Base-by-base conservation (phyloP, 2,888 invertebrate species). In the Parnassius smintheus region DNA sequence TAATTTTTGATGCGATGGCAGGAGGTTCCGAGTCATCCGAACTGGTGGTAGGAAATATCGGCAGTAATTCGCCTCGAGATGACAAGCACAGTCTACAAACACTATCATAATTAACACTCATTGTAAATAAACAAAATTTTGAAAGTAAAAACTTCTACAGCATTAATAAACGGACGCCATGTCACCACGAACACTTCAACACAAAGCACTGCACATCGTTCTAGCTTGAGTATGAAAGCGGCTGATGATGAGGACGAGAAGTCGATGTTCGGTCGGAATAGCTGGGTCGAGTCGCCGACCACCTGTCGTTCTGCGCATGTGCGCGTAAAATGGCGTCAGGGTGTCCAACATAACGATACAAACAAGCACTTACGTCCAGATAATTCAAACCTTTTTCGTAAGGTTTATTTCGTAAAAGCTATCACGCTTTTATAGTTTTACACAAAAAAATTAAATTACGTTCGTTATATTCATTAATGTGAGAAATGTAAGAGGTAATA, bases 31-130 rank as follows among this genome's bases (percentile, higher is more conserved):
- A 80, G 81, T 88, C 89, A 87, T 88, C 89, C 82, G 88, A 86
- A 89, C 90, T 91, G 92, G 88, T 90, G 83, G 88, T 87, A 83
- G 87, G 91, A 85, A 94, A 93, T 79, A 94, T 93, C 81, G 93
- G 93, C 78, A 92, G 91, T 84, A 92, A 92, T 80, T 93, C 92
- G 82, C 92, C 92, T 75, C 93, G 92, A 81, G 91, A 87, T 80
- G 93, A 92, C 83, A 94, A 92, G 87, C 94, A 94, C 77, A 94
- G 92, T 86, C 94, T 92, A 88, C 94, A 94, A 83, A 93, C 92
- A 84, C 89, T 88, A 81, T 91, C 91, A 86, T 86, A 91, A 85
- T 90, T 90, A 82, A 87, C 89, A 88, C 75, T 88, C 91, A 91
- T 91, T 85, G 90, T 91, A 90, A 89, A 89, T 89, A 89, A 86